Conservation (phyloP, 2,113 vertebrate species). For the Choloepus hoffmanni region DNA sequence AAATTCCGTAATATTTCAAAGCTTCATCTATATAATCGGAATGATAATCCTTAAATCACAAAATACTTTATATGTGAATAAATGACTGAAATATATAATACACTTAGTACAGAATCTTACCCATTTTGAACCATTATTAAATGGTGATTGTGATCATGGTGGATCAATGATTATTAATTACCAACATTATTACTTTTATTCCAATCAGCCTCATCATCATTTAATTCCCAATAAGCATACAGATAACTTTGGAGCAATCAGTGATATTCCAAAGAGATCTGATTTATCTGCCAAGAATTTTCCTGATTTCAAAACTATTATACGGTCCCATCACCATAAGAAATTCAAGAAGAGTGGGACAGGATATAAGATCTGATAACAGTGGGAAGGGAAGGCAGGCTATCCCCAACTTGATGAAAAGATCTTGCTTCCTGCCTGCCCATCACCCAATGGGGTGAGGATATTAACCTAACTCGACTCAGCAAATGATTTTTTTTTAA, state of each 20-base stretch:
- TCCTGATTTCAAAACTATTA: accelerated
- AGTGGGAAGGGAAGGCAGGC: neutral
- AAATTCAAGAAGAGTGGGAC: neutral
- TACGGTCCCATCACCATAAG: neutral
- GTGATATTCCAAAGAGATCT: neutral
- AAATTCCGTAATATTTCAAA: neutral
- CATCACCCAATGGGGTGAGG: neutral
- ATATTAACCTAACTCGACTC: neutral
- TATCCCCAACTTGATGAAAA: neutral
- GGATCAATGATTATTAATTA: neutral
- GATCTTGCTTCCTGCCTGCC: accelerated
- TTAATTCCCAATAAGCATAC: neutral
- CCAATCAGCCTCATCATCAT: neutral
- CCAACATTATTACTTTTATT: neutral
- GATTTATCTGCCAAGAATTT: neutral
- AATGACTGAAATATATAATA: neutral
- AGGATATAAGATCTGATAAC: neutral
- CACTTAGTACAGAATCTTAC: neutral
- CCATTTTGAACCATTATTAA: neutral
- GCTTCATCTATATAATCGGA: neutral
- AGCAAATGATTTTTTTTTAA: neutral
- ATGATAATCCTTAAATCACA: neutral
- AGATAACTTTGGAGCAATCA: neutral
- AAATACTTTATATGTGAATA: neutral
- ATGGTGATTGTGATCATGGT: neutral